Evolutionary conservation across 1,140 invertebrate species (phyloP), one percentile per base, ranked within the genome.

Genomic region (Drosophila tsacasi): DNA sequence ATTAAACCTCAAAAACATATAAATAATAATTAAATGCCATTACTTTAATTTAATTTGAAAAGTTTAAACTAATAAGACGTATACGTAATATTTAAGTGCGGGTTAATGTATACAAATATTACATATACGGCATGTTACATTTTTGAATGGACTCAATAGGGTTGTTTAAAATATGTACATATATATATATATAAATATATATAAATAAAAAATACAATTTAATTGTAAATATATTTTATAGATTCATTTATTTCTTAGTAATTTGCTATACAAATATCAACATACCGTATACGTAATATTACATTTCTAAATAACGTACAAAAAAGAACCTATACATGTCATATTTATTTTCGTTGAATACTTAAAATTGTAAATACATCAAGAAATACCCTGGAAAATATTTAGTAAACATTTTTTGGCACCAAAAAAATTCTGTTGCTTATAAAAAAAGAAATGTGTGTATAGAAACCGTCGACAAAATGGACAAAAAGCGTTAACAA

Each of bases 401-500:
- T 23, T 40, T 32, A 2, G 15, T 15, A 12, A 12, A 37, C 0
- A n/a, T 32, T 52, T 30, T 54, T 15, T 3, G 66, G 62, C n/a
- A 12, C 21, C 15, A 2, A 50, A 50, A 21, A 52, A 52, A 74
- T 82, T 50, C 37, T 42, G 25, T 69, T 54, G 37, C 49, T 30
- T 21, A 21, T n/a, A 32, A 32, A 54, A 68, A 46, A 55, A 39
- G 17, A n/a, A 19, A 46, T 32, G 44, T 71, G 39, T 71, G 64
- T 68, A 68, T 52, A 55, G 27, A 71, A 44, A 66, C 60, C 71
- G 54, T 39, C 42, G 27, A 32, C 52, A 58, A 49, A 19, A 66
- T 60, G 55, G 39, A 71, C 75, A 75, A 82, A 64, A 57, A 46
- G 30, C 30, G 39, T 23, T 76, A 86, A 85, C 82, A 84, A 85